Percentiles rank a stretch among this genome's conserved stretches.
Evolutionary conservation across 2,113 vertebrate species (phyloP).

Genomic region (Vidua chalybeata): DNA sequence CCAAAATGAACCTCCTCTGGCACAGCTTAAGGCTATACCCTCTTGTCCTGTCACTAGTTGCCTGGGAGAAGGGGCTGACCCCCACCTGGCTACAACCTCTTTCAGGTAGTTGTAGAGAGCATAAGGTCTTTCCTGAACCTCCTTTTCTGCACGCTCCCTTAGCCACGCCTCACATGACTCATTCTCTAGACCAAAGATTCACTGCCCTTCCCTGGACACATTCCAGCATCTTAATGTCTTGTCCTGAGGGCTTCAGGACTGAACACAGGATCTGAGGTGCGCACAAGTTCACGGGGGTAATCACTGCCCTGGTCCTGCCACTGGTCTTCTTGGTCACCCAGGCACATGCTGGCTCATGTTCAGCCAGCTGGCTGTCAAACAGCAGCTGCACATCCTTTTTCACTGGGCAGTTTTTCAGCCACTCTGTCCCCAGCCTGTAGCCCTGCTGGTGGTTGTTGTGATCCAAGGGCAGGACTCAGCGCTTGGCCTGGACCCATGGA

Average conservation of each 20-base stretch:
- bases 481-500: no score
- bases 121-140: neutral
- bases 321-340: neutral
- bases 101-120: neutral
- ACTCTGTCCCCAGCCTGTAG: neutral
- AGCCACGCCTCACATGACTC: neutral
- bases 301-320: neutral
- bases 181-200: neutral
- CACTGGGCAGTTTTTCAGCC: neutral
- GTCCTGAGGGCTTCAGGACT: neutral
- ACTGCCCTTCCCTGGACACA: neutral
- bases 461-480: neutral
- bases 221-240: neutral
- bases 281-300: neutral
- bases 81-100: neutral
- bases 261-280: rapidly evolving
- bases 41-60: neutral
- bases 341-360: neutral
- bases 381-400: neutral
- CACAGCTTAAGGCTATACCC: neutral
- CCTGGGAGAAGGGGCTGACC: neutral
- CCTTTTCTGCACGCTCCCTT: neutral
- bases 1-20: neutral
- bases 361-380: neutral
- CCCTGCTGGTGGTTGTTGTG: rapidly evolving